These are phyloP conservation scores for Psilopsiagon aymara DNA, from an alignment of 2,113 vertebrate species.

Conservation along the genomic window DNA sequence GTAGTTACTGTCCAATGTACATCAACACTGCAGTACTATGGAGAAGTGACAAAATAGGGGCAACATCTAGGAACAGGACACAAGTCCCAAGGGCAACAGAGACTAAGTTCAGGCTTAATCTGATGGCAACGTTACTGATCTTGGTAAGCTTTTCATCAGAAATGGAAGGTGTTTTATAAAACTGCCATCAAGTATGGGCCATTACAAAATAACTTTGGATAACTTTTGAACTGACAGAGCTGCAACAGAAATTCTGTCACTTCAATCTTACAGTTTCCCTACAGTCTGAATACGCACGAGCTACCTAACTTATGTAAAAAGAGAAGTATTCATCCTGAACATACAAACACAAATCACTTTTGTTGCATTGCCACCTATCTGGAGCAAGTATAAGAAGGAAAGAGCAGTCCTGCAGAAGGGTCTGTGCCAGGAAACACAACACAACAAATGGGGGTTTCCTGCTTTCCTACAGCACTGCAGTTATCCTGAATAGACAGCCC, in stretches of 20 bases:
- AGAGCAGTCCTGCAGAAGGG: not conserved
- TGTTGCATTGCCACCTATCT: not conserved
- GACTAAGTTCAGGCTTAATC: not conserved
- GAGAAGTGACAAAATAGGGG: not conserved
- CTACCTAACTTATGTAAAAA: not conserved
- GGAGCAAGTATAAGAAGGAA: not conserved
- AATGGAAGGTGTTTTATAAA: not conserved
- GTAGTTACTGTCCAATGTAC: not conserved
- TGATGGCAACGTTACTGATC: not conserved
- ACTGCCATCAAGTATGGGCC: not conserved
- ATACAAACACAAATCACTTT: not conserved
- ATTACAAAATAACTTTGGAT: not conserved
- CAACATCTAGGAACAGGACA: not conserved
- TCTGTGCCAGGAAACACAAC: not conserved
- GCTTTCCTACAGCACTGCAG: not conserved
- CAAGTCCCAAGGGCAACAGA: not conserved
- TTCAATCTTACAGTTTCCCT: not conserved
- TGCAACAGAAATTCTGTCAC: not conserved
- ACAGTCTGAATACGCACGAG: not conserved
- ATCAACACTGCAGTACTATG: not conserved
- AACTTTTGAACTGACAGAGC: not conserved
- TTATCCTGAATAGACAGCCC: not conserved
- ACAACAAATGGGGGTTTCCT: not conserved
- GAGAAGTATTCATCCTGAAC: not conserved
- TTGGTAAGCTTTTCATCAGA: not conserved